Evolutionary conservation across 1,140 invertebrate genomes (phyloP).

Genomic region (Eufriesea mexicana): DNA sequence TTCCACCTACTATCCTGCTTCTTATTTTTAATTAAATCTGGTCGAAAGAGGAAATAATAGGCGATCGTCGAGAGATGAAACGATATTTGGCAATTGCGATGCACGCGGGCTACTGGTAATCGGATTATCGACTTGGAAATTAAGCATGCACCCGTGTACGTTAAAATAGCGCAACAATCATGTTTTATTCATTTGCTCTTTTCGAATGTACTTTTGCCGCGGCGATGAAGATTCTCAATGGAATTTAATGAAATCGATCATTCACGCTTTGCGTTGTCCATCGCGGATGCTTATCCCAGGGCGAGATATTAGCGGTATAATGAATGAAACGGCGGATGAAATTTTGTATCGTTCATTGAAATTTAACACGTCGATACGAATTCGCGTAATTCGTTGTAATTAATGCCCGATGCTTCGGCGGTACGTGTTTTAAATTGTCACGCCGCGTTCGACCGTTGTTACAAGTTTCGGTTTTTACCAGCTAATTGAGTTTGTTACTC

Average conservation of each 20-base stretch:
- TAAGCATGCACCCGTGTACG: neutral
- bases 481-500: neutral
- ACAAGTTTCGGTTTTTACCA: too few relatives aligned
- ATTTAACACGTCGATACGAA: neutral
- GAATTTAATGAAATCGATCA: neutral
- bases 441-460: too few relatives aligned
- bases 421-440: neutral
- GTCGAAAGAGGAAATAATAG: neutral
- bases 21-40: too few relatives aligned
- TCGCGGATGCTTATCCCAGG: too few relatives aligned
- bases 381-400: neutral
- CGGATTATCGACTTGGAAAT: neutral
- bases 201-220: neutral
- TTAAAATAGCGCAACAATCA: neutral
- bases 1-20: neutral
- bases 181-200: neutral
- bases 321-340: neutral
- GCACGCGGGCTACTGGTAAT: neutral
- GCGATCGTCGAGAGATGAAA: neutral
- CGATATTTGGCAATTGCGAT: neutral
- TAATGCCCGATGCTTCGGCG: neutral
- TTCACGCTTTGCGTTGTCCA: neutral
- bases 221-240: neutral
- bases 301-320: neutral
- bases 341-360: constrained; percentile 9